Evolutionary conservation across 2,888 invertebrate species (phyloP).

Genomic region (Folsomia candida): DNA sequence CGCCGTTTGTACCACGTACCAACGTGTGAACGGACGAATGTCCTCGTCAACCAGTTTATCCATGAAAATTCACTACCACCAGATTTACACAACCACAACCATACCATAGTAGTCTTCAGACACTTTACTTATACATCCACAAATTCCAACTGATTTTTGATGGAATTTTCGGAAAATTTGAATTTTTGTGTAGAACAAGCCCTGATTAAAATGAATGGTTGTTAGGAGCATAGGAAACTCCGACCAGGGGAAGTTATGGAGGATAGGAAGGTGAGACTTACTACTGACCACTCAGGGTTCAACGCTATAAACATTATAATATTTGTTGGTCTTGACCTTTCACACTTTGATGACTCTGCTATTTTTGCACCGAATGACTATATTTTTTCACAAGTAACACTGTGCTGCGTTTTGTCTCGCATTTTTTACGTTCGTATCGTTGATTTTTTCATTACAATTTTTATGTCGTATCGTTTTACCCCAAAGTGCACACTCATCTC

Average conservation of each 20-base stretch:
- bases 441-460: background rate
- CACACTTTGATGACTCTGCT: background rate
- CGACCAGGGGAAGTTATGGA: slow-evolving; percentile 90
- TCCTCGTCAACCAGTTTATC: no score
- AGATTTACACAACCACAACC: no score
- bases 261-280: slow-evolving; percentile 85
- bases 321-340: slow-evolving; percentile 16
- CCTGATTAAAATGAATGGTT: slow-evolving; percentile 1
- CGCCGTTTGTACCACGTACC: no score
- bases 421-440: slow-evolving; percentile 6
- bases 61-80: no score
- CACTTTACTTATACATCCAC: no score
- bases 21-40: no score
- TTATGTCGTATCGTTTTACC: slow-evolving; percentile 4
- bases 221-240: slow-evolving; percentile 82
- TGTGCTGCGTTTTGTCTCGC: background rate
- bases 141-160: slow-evolving; percentile 17
- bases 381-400: slow-evolving; percentile 10
- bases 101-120: no score
- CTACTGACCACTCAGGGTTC: no score
- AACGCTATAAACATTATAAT: background rate
- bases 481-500: background rate
- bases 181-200: slow-evolving; percentile 1
- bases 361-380: slow-evolving; percentile 11
- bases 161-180: background rate